Conservation (phyloP, 2,113 vertebrate species). For the Peromyscus californicus region DNA sequence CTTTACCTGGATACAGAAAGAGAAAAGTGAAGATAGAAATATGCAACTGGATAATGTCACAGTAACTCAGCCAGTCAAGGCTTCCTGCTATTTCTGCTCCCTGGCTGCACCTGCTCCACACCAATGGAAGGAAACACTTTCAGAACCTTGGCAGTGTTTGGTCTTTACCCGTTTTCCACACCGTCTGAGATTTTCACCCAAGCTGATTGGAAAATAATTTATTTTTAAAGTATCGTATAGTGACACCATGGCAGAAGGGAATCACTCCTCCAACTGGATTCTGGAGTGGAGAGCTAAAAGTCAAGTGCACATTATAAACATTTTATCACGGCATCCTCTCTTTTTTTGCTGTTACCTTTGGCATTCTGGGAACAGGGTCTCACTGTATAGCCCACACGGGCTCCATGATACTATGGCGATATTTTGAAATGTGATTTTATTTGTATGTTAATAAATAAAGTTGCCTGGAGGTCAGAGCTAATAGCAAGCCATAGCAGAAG, state of each 20-base stretch:
- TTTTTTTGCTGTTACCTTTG: not conserved
- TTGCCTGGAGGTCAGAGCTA: too few relatives aligned
- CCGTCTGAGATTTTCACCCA: not conserved
- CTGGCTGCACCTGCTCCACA: not conserved
- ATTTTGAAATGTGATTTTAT: too few relatives aligned
- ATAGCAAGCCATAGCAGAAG: too few relatives aligned
- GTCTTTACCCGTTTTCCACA: not conserved
- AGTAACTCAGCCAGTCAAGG: not conserved
- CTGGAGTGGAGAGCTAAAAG: not conserved
- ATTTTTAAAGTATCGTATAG: not conserved
- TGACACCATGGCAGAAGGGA: not conserved
- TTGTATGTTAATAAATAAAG: too few relatives aligned
- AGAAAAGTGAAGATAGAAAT: conserved; percentile 23
- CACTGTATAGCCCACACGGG: too few relatives aligned
- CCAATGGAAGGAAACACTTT: not conserved
- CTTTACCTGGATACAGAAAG: conserved; percentile 60
- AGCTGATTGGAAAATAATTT: not conserved
- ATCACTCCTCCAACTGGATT: not conserved
- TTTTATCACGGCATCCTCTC: not conserved
- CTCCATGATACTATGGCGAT: too few relatives aligned
- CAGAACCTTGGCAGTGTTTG: not conserved
- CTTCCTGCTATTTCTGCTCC: not conserved
- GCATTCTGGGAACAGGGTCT: not conserved
- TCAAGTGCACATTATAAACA: not conserved
- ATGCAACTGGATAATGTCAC: not conserved